These are phyloP conservation scores for Equus quagga DNA, from an alignment of 2,113 vertebrate species.

Conservation along the genomic window DNA sequence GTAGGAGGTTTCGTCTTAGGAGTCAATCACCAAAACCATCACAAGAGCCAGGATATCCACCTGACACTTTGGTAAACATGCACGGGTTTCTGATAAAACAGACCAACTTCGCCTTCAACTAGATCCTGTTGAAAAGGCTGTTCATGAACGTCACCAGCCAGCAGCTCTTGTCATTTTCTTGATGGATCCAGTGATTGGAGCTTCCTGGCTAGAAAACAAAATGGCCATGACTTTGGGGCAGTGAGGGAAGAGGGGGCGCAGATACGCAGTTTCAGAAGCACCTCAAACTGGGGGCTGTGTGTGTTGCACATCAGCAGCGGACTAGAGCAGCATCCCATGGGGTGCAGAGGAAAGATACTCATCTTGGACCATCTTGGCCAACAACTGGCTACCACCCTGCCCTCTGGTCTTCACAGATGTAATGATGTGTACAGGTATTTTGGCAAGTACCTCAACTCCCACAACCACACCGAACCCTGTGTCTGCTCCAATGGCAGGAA, in stretches of 20 bases:
- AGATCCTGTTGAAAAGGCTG: neutral
- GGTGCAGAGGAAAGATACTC: rapidly evolving
- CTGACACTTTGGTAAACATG: neutral
- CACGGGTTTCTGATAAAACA: neutral
- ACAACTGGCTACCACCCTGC: neutral
- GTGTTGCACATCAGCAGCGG: neutral
- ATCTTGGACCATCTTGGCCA: neutral
- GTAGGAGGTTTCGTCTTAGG: neutral
- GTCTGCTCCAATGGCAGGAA: neutral
- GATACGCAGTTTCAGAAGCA: neutral
- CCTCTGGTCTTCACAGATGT: rapidly evolving
- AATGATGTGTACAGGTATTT: neutral
- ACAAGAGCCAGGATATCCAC: neutral
- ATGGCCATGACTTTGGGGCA: neutral
- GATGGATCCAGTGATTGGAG: neutral
- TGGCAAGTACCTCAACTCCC: neutral
- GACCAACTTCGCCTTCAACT: neutral
- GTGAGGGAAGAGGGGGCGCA: too few species aligned
- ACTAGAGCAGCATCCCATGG: neutral
- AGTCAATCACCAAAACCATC: too few species aligned
- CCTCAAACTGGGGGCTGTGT: neutral
- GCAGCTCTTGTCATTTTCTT: neutral
- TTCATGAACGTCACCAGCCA: neutral
- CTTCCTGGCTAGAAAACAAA: neutral
- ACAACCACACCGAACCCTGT: neutral